These are phyloP conservation scores for Mesorhabditis sp. DNA, from an alignment of 2,888 invertebrate species.

Conservation along the genomic window DNA sequence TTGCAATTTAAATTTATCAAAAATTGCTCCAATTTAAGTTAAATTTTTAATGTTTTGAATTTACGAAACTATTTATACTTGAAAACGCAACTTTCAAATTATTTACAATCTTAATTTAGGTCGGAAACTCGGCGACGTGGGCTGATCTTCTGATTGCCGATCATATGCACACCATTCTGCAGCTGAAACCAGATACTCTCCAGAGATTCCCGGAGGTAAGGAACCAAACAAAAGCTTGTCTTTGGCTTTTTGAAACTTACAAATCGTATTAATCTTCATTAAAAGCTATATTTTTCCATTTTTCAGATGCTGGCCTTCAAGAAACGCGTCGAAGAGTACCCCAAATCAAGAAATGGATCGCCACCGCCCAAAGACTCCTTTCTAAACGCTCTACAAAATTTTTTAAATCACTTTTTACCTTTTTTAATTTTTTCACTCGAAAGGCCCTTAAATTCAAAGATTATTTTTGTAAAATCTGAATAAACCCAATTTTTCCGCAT, in stretches of 20 bases:
- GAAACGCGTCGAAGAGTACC: slow-evolving; percentile 15
- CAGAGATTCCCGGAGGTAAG: slow-evolving; percentile 14
- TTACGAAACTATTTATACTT: too few relatives aligned
- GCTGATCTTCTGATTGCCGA: slow-evolving; percentile 20
- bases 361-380: slow-evolving; percentile 12
- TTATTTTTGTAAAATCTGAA: too few relatives aligned
- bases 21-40: too few relatives aligned
- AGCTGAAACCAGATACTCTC: slow-evolving; percentile 11
- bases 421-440: too few relatives aligned
- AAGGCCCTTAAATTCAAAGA: too few relatives aligned
- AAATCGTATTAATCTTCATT: not conserved
- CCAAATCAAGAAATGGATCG: slow-evolving; percentile 16
- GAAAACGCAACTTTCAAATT: not conserved
- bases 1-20: too few relatives aligned
- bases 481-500: too few relatives aligned
- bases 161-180: slow-evolving; percentile 13
- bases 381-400: slow-evolving; percentile 8
- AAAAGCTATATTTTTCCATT: slow-evolving; percentile 4
- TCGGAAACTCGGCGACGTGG: slow-evolving; percentile 10
- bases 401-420: too few relatives aligned
- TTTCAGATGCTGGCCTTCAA: slow-evolving; percentile 15
- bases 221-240: not conserved
- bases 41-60: too few relatives aligned
- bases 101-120: slow-evolving; percentile 16
- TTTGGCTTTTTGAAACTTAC: not conserved